Evolutionary conservation across 2,888 invertebrate species (phyloP).

Genomic region (Sarcophaga subvicina): DNA sequence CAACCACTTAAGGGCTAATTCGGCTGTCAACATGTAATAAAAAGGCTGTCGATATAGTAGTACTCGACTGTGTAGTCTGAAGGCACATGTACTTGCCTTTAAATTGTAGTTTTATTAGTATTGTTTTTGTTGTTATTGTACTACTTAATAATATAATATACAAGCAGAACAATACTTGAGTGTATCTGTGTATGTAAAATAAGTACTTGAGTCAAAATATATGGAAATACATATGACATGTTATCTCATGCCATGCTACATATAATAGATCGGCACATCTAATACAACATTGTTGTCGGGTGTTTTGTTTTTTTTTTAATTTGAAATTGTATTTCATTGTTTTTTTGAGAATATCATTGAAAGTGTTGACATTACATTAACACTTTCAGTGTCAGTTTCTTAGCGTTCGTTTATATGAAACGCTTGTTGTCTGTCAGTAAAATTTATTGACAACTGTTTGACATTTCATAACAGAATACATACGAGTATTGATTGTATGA

Average conservation of each 20-base stretch:
- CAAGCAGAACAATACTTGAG: neutral
- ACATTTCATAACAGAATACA: slow-evolving; percentile 17
- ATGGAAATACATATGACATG: slow-evolving; percentile 14
- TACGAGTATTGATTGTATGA: neutral
- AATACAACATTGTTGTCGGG: neutral
- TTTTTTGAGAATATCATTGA: neutral
- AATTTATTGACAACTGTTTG: slow-evolving; percentile 25
- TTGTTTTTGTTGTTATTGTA: slow-evolving; percentile 37
- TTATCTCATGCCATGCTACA: neutral
- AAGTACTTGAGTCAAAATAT: slow-evolving; percentile 25
- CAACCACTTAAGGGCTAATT: slow-evolving; percentile 69
- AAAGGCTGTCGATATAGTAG: slow-evolving; percentile 38
- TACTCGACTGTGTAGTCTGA: neutral
- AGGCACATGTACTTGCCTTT: neutral
- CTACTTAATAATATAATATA: slow-evolving; percentile 21
- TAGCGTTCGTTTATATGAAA: neutral
- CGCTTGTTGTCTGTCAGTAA: neutral
- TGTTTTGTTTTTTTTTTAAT: too few relatives aligned
- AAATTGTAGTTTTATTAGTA: neutral
- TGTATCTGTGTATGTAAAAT: slow-evolving; percentile 14
- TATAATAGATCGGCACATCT: neutral
- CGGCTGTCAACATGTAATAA: slow-evolving; percentile 66
- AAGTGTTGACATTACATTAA: slow-evolving; percentile 50
- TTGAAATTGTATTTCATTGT: neutral
- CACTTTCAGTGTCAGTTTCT: slow-evolving; percentile 32